Evolutionary conservation across 1,140 invertebrate genomes (phyloP).

Genomic region (Sitodiplosis mosellana): DNA sequence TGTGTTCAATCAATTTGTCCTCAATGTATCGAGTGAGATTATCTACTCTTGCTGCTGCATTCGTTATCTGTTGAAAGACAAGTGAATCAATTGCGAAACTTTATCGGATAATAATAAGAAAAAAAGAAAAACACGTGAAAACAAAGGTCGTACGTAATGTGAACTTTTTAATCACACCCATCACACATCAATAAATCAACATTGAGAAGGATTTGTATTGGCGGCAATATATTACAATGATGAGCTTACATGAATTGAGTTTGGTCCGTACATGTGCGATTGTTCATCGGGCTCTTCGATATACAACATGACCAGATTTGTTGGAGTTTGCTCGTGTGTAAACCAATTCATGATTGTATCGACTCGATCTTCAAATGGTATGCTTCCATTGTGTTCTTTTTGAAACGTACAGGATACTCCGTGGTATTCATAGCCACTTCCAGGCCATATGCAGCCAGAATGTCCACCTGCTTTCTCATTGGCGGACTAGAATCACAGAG

Average conservation of each 20-base stretch:
- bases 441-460: background rate
- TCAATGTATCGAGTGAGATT: background rate
- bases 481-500: background rate
- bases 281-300: conserved; percentile 51
- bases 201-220: too few species aligned
- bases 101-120: too few species aligned
- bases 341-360: conserved; percentile 47
- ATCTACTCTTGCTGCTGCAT: background rate
- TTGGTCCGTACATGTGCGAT: conserved; percentile 29
- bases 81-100: too few species aligned
- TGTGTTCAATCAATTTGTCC: background rate
- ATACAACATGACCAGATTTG: conserved; percentile 49
- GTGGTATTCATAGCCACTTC: background rate
- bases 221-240: too few species aligned
- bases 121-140: too few species aligned
- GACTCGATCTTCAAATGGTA: conserved; percentile 34
- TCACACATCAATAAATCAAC: too few species aligned
- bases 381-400: conserved; percentile 12
- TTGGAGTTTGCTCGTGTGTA: conserved; percentile 29
- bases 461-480: background rate
- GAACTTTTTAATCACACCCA: too few species aligned
- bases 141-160: too few species aligned
- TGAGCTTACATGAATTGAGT: conserved; percentile 8
- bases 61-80: background rate
- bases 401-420: background rate